Evolutionary conservation across 2,113 vertebrate species (phyloP).

Genomic region (Hyaena hyaena): DNA sequence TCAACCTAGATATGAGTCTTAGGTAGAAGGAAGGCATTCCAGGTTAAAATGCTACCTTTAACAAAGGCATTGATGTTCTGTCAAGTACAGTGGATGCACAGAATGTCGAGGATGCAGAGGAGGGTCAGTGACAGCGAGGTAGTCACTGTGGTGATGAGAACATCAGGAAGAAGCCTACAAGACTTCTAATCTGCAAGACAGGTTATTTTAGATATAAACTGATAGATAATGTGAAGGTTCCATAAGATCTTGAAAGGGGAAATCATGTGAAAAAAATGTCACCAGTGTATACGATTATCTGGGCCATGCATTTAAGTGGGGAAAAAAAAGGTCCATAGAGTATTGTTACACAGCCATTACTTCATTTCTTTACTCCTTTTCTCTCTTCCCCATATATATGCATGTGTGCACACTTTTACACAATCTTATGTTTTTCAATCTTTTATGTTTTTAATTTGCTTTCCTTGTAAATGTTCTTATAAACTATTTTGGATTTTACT

Average conservation of each 20-base stretch:
- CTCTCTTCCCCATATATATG: neutral
- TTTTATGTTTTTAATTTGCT: neutral
- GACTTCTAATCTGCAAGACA: too few species aligned
- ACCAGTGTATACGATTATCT: neutral
- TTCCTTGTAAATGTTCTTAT: neutral
- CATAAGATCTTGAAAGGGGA: neutral
- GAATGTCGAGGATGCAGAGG: neutral
- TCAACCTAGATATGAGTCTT: neutral
- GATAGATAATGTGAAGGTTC: neutral
- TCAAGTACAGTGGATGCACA: neutral
- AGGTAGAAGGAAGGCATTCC: neutral
- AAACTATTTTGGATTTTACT: neutral
- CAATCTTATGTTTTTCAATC: neutral
- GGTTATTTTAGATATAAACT: neutral
- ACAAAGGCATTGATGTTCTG: neutral
- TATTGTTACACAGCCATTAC: neutral
- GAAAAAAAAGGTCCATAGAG: neutral
- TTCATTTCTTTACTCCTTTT: neutral
- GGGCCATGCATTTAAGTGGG: neutral
- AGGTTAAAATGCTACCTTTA: neutral
- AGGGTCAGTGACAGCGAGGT: fast-evolving
- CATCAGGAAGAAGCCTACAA: neutral
- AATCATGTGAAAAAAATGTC: neutral
- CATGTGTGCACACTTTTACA: neutral
- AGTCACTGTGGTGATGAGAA: neutral